A percentile compares a stretch with the other conserved stretches of the same genome.
Conservation (phyloP, 2,888 invertebrate genomes). For the Blastobasis adustella region DNA sequence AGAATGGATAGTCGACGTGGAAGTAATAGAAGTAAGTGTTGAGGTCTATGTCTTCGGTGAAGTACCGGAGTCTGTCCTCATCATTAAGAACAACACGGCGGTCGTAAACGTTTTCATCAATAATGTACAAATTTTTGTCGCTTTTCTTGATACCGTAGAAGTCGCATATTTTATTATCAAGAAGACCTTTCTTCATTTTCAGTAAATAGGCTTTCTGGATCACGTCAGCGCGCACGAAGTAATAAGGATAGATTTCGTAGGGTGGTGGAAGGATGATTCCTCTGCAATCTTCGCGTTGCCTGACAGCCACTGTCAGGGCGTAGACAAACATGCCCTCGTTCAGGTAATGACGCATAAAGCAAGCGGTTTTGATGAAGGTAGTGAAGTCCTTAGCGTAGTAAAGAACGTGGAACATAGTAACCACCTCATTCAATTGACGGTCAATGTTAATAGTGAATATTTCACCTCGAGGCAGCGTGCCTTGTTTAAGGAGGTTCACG, state of each 20-base stretch:
- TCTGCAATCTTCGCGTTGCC: slow-evolving; percentile 66
- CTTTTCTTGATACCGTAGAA: slow-evolving; percentile 66
- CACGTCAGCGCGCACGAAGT: slow-evolving; percentile 80
- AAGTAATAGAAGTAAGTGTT: slow-evolving; percentile 78
- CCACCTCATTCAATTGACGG: slow-evolving; percentile 65
- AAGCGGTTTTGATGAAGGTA: slow-evolving; percentile 65
- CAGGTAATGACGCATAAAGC: slow-evolving; percentile 66
- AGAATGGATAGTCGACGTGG: slow-evolving; percentile 77
- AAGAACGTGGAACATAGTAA: slow-evolving; percentile 68
- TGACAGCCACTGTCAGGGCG: slow-evolving; percentile 66
- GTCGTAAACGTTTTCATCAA: slow-evolving; percentile 80
- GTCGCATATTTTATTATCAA: slow-evolving; percentile 65
- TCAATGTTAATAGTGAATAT: slow-evolving; percentile 67
- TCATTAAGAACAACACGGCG: slow-evolving; percentile 64
- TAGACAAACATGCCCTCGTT: slow-evolving; percentile 76
- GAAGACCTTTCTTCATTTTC: slow-evolving; percentile 64
- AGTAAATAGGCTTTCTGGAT: slow-evolving; percentile 71
- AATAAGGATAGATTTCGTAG: slow-evolving; percentile 78
- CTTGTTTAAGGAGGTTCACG: slow-evolving; percentile 63
- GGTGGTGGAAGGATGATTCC: slow-evolving; percentile 71
- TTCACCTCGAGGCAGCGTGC: slow-evolving; percentile 72
- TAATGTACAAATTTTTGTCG: slow-evolving; percentile 70
- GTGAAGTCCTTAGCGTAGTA: slow-evolving; percentile 70
- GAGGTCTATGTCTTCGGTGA: slow-evolving; percentile 79
- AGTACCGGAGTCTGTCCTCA: slow-evolving; percentile 76